Evolutionary conservation across 1,140 invertebrate species (phyloP).

Genomic region (Drosophila sp.): DNA sequence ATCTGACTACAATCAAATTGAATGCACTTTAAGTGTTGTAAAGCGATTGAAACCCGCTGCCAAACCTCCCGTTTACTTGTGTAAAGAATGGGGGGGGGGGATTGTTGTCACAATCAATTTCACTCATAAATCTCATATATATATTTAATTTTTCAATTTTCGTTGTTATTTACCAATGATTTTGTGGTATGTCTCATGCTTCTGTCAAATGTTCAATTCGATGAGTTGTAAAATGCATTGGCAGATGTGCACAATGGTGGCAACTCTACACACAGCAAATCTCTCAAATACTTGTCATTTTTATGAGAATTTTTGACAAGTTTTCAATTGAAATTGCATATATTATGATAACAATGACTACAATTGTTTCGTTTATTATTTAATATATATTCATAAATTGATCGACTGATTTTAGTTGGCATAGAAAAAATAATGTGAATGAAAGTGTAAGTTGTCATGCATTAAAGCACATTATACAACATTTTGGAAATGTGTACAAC

Average conservation of each 20-base stretch:
- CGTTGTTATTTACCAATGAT: not conserved
- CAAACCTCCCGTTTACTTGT: not conserved
- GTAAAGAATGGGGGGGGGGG: not conserved
- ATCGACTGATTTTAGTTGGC: too few species aligned
- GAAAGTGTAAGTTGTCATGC: too few species aligned
- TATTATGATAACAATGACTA: too few species aligned
- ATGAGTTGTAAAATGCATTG: constrained; percentile 7
- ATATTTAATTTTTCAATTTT: constrained; percentile 3
- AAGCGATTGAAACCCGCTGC: constrained; percentile 4
- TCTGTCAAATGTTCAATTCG: not conserved
- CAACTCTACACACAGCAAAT: not conserved
- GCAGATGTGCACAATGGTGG: not conserved
- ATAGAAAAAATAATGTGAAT: too few species aligned
- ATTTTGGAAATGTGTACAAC: too few species aligned
- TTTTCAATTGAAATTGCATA: too few species aligned
- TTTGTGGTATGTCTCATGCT: not conserved
- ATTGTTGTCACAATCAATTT: constrained; percentile 17
- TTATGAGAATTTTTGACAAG: not conserved
- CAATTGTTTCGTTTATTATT: too few species aligned
- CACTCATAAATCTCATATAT: constrained; percentile 7
- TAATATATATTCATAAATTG: too few species aligned
- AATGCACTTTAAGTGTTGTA: constrained; percentile 21
- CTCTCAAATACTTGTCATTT: not conserved
- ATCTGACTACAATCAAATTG: constrained; percentile 16
- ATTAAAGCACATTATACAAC: too few species aligned